Percentiles rank a stretch among this genome's conserved stretches.
Evolutionary conservation across 2,888 invertebrate species (phyloP).

Genomic region (Dynastes maya): DNA sequence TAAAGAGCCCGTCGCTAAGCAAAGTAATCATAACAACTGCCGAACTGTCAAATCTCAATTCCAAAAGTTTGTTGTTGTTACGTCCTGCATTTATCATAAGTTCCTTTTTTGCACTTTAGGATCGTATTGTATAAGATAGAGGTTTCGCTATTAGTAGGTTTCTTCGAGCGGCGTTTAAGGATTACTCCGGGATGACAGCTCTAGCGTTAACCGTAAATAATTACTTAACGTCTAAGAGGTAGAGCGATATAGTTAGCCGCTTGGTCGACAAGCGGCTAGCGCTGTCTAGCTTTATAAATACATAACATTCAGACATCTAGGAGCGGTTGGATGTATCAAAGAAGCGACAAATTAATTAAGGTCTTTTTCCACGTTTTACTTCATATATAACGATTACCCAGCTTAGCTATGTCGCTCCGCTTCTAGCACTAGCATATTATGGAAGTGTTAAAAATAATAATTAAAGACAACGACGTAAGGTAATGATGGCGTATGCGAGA

Average conservation of each 20-base stretch:
- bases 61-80: too few species aligned
- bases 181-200: conserved; percentile 25
- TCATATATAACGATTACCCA: neutral
- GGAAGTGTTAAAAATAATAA: neutral
- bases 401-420: neutral
- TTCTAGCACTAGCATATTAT: neutral
- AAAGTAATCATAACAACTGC: too few species aligned
- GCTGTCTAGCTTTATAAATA: neutral
- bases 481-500: too few species aligned
- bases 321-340: neutral
- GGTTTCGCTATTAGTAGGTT: conserved; percentile 16
- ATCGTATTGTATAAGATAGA: neutral
- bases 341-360: conserved; percentile 22
- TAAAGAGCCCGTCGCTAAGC: too few species aligned
- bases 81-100: too few species aligned
- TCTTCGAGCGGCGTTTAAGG: conserved; percentile 9
- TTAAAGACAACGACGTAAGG: neutral
- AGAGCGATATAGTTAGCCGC: neutral
- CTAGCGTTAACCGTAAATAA: conserved; percentile 24
- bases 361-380: neutral
- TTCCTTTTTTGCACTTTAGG: too few species aligned
- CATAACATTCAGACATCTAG: neutral
- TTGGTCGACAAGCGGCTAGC: neutral
- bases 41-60: too few species aligned
- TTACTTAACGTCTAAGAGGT: neutral